A percentile compares a stretch with the other conserved stretches of the same genome.
phyloP scores from a whole-genome alignment of 2,113 vertebrate species.

The Arothron firmamentum region DNA sequence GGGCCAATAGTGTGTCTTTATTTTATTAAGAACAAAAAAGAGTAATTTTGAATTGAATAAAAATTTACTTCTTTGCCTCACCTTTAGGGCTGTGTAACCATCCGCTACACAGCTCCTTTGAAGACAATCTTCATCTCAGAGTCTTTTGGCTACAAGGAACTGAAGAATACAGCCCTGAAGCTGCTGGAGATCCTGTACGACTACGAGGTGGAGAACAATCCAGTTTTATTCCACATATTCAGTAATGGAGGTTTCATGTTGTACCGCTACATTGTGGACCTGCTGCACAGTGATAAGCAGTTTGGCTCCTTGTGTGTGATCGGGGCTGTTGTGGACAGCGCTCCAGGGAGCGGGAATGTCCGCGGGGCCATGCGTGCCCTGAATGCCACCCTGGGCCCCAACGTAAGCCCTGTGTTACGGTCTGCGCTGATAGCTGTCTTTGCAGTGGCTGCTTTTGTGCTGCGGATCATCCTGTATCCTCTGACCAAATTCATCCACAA shows the following conservation, averaged over 20 bases:
- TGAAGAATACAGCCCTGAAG: slow-evolving; percentile 78
- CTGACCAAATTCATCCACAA: slow-evolving; percentile 84
- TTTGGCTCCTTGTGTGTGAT: slow-evolving; percentile 79
- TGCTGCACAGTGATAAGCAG: slow-evolving; percentile 73
- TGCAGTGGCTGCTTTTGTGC: slow-evolving; percentile 65
- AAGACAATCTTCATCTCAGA: slow-evolving; percentile 89
- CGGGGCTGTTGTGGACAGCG: slow-evolving; percentile 88
- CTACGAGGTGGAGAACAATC: slow-evolving; percentile 85
- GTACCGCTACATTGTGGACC: slow-evolving; percentile 88
- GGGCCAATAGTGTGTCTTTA: too few relatives aligned
- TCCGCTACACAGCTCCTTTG: slow-evolving; percentile 89
- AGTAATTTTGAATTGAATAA: background rate
- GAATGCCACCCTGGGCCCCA: slow-evolving; percentile 70
- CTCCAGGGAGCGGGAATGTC: slow-evolving; percentile 84
- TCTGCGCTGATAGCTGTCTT: slow-evolving; percentile 77
- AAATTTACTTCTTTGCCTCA: background rate
- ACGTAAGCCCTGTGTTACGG: slow-evolving; percentile 70
- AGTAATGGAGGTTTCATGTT: slow-evolving; percentile 95
- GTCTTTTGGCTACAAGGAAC: slow-evolving; percentile 85
- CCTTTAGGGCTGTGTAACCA: slow-evolving; percentile 85
- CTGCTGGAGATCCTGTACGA: slow-evolving; percentile 90
- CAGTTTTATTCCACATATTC: slow-evolving; percentile 89
- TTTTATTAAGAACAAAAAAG: background rate
- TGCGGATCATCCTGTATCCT: slow-evolving; percentile 83
- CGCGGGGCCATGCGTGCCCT: slow-evolving; percentile 83